Conservation (phyloP, 2,113 vertebrate species). For the Pterophyllum scalare region DNA sequence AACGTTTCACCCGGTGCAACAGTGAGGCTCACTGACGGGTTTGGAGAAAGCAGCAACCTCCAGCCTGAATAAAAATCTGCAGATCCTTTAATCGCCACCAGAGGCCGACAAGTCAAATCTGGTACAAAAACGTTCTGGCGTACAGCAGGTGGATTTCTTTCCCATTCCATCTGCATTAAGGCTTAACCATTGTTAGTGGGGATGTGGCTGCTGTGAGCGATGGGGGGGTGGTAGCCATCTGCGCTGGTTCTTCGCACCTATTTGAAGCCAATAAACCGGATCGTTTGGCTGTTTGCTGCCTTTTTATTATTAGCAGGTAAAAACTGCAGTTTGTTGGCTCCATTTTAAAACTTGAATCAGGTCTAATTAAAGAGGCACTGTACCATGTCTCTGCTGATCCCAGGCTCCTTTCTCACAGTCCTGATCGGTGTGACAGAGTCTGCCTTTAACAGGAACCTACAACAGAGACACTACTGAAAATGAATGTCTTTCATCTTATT, state of each 20-base stretch:
- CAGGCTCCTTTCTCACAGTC: conserved; percentile 78
- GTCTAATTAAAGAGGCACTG: accelerated
- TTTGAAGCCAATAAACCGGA: background rate
- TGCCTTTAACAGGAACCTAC: conserved; percentile 62
- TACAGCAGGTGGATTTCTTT: too few relatives aligned
- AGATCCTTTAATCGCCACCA: accelerated
- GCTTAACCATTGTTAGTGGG: too few relatives aligned
- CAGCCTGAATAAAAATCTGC: background rate
- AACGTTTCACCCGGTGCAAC: background rate
- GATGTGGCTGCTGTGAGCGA: too few relatives aligned
- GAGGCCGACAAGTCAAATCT: background rate
- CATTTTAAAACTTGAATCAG: accelerated
- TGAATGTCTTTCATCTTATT: background rate
- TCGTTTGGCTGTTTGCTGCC: background rate
- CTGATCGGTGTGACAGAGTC: conserved; percentile 75
- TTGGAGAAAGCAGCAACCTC: too few relatives aligned
- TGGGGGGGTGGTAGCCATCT: too few relatives aligned
- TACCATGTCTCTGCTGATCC: conserved; percentile 84
- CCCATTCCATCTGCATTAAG: too few relatives aligned
- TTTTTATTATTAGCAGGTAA: background rate
- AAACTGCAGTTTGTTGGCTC: background rate
- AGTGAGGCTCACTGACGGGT: background rate
- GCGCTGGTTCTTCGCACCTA: too few relatives aligned
- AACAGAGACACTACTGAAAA: conserved; percentile 35
- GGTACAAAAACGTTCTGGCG: background rate